A percentile compares a stretch with the other conserved stretches of the same genome.
These are phyloP conservation scores for Hylia prasina DNA, from an alignment of 2,113 vertebrate genomes.

Conservation along the genomic window DNA sequence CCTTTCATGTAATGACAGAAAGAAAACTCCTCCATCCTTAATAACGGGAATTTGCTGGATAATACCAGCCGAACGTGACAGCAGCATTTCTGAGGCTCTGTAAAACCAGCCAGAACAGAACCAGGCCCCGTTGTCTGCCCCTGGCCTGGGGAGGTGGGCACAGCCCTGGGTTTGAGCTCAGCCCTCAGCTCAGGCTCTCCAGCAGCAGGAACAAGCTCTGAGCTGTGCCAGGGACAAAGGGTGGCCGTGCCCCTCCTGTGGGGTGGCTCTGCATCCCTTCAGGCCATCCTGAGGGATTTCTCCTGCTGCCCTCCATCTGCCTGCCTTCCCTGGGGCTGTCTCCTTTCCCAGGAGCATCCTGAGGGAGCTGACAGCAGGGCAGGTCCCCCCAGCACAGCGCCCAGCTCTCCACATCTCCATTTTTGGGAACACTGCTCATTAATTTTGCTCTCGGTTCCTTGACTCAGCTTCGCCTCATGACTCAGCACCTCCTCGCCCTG, in stretches of 20 bases:
- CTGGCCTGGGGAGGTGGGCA: not conserved
- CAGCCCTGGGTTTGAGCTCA: not conserved
- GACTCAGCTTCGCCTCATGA: not conserved
- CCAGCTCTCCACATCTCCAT: not conserved
- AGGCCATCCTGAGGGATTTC: accelerated
- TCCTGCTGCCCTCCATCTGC: not conserved
- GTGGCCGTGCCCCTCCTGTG: not conserved
- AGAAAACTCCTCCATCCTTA: not conserved
- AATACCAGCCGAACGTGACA: not conserved
- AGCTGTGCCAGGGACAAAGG: accelerated
- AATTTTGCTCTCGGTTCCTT: not conserved
- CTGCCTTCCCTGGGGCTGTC: not conserved
- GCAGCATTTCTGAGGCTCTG: not conserved
- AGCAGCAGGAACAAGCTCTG: too few relatives aligned
- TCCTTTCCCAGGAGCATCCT: not conserved
- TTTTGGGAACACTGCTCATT: not conserved
- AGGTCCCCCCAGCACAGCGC: not conserved
- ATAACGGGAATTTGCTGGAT: not conserved
- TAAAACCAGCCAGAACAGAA: not conserved
- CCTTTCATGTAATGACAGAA: not conserved
- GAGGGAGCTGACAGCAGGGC: not conserved
- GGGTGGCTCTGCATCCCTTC: not conserved
- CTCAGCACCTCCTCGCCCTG: not conserved
- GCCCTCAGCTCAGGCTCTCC: accelerated
- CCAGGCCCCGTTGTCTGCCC: not conserved